phyloP scores from a whole-genome alignment of 1,140 invertebrate genomes.

The Coenobita brevimanus region DNA sequence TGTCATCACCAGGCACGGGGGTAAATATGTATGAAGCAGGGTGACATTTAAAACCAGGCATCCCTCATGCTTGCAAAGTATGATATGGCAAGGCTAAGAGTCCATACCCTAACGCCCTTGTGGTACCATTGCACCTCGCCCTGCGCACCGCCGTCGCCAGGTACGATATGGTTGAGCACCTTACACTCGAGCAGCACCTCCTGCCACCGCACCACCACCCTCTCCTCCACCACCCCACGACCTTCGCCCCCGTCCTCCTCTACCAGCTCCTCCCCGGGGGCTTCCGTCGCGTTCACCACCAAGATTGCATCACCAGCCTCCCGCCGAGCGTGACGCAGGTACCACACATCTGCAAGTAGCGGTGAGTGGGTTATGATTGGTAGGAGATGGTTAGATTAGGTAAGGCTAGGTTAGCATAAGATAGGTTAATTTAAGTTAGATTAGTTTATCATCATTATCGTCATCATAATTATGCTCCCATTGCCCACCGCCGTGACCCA shows the following conservation, averaged over 20 bases:
- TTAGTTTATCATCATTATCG: too few species aligned
- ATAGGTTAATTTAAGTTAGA: too few species aligned
- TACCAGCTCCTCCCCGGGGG: conserved; percentile 41
- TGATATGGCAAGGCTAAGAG: background rate
- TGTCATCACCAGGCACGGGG: too few species aligned
- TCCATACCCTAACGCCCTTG: conserved; percentile 46
- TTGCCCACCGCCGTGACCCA: too few species aligned
- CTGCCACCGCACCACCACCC: too few species aligned
- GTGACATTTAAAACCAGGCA: too few species aligned
- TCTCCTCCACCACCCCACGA: conserved; percentile 31
- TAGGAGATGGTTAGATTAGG: too few species aligned
- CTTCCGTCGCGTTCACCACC: background rate
- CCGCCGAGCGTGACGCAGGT: conserved; percentile 32
- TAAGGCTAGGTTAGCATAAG: too few species aligned
- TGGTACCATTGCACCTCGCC: conserved; percentile 63
- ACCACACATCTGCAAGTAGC: conserved; percentile 47
- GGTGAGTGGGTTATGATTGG: too few species aligned
- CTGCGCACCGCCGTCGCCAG: conserved; percentile 41
- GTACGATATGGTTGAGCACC: conserved; percentile 21
- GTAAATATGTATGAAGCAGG: too few species aligned
- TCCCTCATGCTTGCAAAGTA: background rate
- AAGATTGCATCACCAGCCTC: conserved; percentile 9
- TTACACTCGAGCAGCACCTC: conserved; percentile 60
- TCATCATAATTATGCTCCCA: too few species aligned
- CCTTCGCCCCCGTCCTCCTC: conserved; percentile 48